phyloP scores from a whole-genome alignment of 1,140 invertebrate species.

The Ephestia elutella region DNA sequence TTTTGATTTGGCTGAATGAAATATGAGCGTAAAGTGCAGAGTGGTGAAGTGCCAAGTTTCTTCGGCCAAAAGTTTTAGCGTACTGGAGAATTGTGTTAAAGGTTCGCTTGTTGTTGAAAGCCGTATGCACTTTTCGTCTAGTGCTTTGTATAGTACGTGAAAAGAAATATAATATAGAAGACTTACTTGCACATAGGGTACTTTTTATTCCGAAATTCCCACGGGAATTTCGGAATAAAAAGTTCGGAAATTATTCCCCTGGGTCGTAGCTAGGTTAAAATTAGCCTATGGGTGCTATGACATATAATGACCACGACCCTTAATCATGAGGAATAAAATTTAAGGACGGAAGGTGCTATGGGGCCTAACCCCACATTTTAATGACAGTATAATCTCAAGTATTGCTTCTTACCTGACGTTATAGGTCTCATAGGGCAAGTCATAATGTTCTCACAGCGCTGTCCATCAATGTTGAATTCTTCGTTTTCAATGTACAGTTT shows the following conservation, averaged over 20 bases:
- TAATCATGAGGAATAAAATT: too few species aligned
- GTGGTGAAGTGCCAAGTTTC: neutral
- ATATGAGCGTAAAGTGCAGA: neutral
- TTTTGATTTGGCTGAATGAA: neutral
- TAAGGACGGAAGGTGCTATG: too few species aligned
- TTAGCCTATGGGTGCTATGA: too few species aligned
- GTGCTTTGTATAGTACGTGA: neutral
- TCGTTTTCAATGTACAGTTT: slow-evolving; percentile 95
- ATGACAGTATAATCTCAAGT: too few species aligned
- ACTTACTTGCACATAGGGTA: too few species aligned
- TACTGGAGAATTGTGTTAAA: neutral
- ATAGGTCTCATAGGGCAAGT: slow-evolving; percentile 94
- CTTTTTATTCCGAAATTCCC: too few species aligned
- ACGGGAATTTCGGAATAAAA: too few species aligned
- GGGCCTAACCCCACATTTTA: too few species aligned
- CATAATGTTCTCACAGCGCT: slow-evolving; percentile 95
- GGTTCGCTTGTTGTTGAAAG: neutral
- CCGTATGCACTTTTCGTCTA: neutral
- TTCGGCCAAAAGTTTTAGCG: neutral
- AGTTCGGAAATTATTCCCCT: too few species aligned
- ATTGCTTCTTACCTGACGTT: slow-evolving; percentile 81
- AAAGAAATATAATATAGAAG: neutral
- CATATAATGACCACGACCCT: too few species aligned
- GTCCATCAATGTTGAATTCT: slow-evolving; percentile 94
- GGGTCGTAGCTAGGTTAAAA: too few species aligned